Percentiles rank a stretch among this genome's conserved stretches.
Evolutionary conservation across 92 coral and sea anemone genomes (phyloP).

Genomic region (Palythoa grandiflora): DNA sequence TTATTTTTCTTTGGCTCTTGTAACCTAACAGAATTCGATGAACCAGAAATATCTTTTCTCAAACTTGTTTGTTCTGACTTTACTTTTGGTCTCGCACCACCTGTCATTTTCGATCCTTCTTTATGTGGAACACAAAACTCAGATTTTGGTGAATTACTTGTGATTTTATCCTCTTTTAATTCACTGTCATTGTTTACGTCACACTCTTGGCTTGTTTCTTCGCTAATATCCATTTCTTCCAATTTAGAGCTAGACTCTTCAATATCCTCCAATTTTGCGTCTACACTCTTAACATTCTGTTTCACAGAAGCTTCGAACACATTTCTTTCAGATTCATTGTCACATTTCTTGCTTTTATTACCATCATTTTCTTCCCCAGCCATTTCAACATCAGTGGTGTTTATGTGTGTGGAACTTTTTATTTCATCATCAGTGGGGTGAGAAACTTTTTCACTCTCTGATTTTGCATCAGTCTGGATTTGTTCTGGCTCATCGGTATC

Average conservation of each 20-base stretch:
- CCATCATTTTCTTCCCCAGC: neutral
- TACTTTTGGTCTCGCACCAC: slow-evolving; percentile 21
- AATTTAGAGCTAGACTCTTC: neutral
- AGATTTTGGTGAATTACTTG: neutral
- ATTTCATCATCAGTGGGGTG: neutral
- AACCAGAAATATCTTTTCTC: neutral
- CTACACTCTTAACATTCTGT: neutral
- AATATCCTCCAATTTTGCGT: neutral
- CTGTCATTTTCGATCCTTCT: neutral
- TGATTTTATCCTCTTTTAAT: neutral
- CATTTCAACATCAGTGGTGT: neutral
- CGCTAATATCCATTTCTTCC: neutral
- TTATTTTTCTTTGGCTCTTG: slow-evolving; percentile 29
- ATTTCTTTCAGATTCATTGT: neutral
- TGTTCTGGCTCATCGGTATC: neutral
- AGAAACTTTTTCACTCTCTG: neutral
- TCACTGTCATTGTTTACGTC: neutral
- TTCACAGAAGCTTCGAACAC: neutral
- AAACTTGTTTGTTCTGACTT: slow-evolving; percentile 8
- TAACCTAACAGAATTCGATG: slow-evolving; percentile 8
- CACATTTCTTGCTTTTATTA: neutral
- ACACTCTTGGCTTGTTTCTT: neutral
- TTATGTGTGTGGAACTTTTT: neutral
- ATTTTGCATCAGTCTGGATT: neutral
- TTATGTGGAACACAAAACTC: neutral